Evolutionary conservation across 2,888 invertebrate genomes (phyloP).

Genomic region (Buathra laborator): DNA sequence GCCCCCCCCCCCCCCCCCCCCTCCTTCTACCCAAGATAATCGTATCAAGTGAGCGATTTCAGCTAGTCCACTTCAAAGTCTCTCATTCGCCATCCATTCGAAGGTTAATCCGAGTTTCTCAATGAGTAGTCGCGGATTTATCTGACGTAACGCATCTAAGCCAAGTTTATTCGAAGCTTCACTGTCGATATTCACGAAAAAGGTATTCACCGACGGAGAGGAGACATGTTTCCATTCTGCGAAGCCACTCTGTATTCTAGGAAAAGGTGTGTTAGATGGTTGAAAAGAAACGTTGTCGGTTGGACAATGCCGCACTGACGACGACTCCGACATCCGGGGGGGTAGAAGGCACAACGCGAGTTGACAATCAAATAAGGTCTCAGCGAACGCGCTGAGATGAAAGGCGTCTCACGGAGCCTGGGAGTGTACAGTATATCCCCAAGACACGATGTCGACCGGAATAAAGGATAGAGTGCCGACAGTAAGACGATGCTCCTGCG

Average conservation of each 20-base stretch:
- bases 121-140: background rate
- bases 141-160: background rate
- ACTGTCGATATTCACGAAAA: background rate
- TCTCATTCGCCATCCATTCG: background rate
- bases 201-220: background rate
- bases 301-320: conserved; percentile 39
- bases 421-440: conserved; percentile 7
- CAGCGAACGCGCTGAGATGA: conserved; percentile 41
- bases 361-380: conserved; percentile 60
- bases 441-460: conserved; percentile 30
- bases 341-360: conserved; percentile 1
- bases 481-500: conserved; percentile 33
- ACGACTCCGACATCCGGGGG: conserved; percentile 30
- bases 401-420: conserved; percentile 36
- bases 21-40: conserved; percentile 33
- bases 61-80: conserved; percentile 22
- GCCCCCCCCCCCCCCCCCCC: conserved; percentile 2
- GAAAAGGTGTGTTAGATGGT: conserved; percentile 4
- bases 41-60: conserved; percentile 29
- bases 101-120: conserved; percentile 25
- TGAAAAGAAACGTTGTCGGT: conserved; percentile 7
- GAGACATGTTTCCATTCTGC: background rate
- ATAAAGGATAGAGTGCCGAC: conserved; percentile 42
- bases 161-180: background rate
- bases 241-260: conserved; percentile 21